Evolutionary conservation across 2,888 invertebrate genomes (phyloP).

Genomic region (Leptopilina drosophilae): DNA sequence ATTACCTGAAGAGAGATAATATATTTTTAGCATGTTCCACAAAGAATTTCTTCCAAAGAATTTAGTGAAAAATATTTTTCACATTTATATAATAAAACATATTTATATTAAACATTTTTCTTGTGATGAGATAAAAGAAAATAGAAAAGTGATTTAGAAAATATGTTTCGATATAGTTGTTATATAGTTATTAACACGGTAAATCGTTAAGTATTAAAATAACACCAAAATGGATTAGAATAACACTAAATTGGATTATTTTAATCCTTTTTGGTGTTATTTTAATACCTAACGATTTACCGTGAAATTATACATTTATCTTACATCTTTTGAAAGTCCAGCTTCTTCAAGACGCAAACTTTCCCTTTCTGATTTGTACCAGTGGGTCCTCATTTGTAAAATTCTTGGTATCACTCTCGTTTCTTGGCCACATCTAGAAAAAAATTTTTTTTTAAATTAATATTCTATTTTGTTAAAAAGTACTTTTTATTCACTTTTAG

Average conservation of each 20-base stretch:
- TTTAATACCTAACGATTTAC: no score
- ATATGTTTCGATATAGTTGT: neutral
- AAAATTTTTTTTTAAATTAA: neutral
- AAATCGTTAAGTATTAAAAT: no score
- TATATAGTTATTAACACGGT: no score
- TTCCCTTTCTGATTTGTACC: constrained; percentile 96
- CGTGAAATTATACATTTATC: neutral
- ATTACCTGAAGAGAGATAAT: constrained; percentile 80
- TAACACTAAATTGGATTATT: no score
- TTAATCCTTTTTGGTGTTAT: no score
- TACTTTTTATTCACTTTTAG: no score
- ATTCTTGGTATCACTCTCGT: constrained; percentile 97
- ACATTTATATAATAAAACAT: no score
- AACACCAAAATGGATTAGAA: no score
- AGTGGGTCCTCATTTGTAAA: constrained; percentile 95
- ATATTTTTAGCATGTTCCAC: neutral
- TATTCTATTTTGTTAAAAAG: no score
- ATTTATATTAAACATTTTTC: neutral
- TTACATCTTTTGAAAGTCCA: constrained; percentile 92
- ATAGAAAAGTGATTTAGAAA: neutral
- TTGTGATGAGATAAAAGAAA: neutral
- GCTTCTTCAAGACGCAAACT: constrained; percentile 94
- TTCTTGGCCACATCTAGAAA: constrained; percentile 93
- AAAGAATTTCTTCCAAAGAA: neutral
- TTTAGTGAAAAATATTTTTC: neutral